phyloP scores from a whole-genome alignment of 2,888 invertebrate species.

The Cryptocephalus primarius region DNA sequence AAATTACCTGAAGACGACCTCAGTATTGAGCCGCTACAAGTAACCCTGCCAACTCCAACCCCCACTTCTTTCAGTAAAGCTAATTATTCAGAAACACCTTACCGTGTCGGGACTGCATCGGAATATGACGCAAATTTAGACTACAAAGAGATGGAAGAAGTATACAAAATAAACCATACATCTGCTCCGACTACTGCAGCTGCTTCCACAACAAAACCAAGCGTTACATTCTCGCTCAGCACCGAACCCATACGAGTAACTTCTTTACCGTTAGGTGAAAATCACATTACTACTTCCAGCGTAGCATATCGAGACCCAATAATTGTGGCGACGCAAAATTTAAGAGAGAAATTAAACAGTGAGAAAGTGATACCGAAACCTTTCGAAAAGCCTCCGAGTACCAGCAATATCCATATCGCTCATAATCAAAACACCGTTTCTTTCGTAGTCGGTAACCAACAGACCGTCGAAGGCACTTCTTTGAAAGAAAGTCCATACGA shows the following conservation, averaged over 20 bases:
- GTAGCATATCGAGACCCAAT: conserved; percentile 22
- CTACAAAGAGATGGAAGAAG: not conserved
- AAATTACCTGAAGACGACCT: conserved; percentile 5
- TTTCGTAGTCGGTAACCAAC: conserved; percentile 52
- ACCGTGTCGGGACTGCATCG: not conserved
- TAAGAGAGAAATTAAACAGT: conserved; percentile 33
- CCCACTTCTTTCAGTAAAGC: not conserved
- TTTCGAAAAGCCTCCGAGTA: conserved; percentile 38
- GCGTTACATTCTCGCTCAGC: conserved; percentile 11
- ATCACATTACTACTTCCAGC: conserved; percentile 25
- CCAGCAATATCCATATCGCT: conserved; percentile 52
- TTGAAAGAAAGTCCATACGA: conserved; percentile 42
- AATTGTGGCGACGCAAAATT: conserved; percentile 33
- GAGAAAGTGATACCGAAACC: conserved; percentile 31
- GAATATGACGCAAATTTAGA: not conserved
- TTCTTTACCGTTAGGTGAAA: conserved; percentile 35
- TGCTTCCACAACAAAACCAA: conserved; percentile 7
- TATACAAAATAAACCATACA: not conserved
- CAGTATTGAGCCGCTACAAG: conserved; percentile 14
- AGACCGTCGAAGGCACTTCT: conserved; percentile 44
- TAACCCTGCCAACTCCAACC: not conserved
- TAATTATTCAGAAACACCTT: too few species aligned
- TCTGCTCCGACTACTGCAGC: conserved; percentile 13
- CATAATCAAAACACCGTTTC: conserved; percentile 54
- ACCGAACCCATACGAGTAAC: conserved; percentile 26